Base-by-base conservation (phyloP, 2,888 invertebrate species). In the Acanthopleura granulata region DNA sequence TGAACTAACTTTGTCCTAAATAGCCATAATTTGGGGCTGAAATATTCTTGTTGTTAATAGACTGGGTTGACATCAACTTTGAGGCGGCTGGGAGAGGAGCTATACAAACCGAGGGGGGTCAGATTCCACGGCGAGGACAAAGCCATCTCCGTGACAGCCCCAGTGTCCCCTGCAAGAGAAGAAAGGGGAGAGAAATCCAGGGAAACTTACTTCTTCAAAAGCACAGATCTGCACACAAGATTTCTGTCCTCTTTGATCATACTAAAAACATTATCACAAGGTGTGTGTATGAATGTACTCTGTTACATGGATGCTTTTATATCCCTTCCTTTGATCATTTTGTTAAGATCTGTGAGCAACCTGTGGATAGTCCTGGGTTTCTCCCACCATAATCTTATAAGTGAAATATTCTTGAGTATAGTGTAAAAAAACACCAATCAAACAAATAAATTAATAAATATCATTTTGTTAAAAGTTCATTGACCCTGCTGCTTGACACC, bases 31-130 rank as follows among this genome's bases (percentile, higher is more conserved):
- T 6, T 9, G 3, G 40, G 9, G 9, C 40, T 40, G 40, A 40
- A 40, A 40, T 40, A 9, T 40, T 40, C 9, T 9, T 40, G 40
- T 40, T 40, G 4, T 40, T 77, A 87, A 88, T 88, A 87, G 81
- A 79, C 85, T 3, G 86, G 82, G 69, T 78, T 89, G 61, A 83
- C 87, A 0, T 87, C 88, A 0, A 89, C 89, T 27, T 79, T 88
- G 72, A 80, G 89, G 29, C 77, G 89, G 62, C 82, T 90, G 0
- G 89, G 89, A n/a, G 89, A 89, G 77, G 89, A 90, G 75, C 77
- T 90, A 57, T 90, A 88, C 78, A 81, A 86, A 69, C 80, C 85
- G 0, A 83, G 83, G 49, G 79, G 80, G 12, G 81, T 82, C 11
- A 75, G 81, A 30, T 82, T 81, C 74, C 77, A 78, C 15, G 83